Conservation (phyloP, 2,797 vertebrate species). For the Tokudaia tokunoshimensis region DNA sequence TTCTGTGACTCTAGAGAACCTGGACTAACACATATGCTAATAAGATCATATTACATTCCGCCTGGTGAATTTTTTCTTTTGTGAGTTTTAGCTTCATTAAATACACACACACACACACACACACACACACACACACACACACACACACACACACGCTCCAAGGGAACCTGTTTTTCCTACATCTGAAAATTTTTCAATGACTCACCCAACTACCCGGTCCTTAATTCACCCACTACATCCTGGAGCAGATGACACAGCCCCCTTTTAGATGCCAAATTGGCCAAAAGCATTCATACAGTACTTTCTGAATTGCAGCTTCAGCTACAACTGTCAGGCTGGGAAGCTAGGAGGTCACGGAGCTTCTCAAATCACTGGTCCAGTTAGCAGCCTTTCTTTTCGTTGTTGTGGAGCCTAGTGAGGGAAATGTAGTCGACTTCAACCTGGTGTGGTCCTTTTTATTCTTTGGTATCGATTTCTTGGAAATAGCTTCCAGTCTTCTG, state of each 20-base stretch:
- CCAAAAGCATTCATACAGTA: neutral
- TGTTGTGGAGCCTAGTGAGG: fast-evolving
- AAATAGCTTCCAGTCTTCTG: conserved; percentile 13
- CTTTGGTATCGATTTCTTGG: conserved; percentile 53
- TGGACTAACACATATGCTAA: neutral
- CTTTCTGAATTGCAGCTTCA: neutral
- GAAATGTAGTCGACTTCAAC: neutral
- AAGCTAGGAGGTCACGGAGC: neutral
- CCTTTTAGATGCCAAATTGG: neutral
- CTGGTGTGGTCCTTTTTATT: neutral
- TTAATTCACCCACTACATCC: neutral
- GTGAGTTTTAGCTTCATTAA: neutral
- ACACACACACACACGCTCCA: neutral
- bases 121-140: neutral
- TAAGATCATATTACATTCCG: neutral
- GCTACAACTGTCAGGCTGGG: neutral
- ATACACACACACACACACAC: neutral
- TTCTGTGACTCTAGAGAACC: neutral
- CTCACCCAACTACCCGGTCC: fast-evolving
- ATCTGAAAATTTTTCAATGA: neutral
- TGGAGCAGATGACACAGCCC: neutral
- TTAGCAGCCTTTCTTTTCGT: neutral
- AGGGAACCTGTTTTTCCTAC: neutral
- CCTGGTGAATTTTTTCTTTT: conserved; percentile 20
- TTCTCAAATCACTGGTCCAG: fast-evolving